phyloP scores from a whole-genome alignment of 1,140 invertebrate species.

The Mactra quadrangularis region DNA sequence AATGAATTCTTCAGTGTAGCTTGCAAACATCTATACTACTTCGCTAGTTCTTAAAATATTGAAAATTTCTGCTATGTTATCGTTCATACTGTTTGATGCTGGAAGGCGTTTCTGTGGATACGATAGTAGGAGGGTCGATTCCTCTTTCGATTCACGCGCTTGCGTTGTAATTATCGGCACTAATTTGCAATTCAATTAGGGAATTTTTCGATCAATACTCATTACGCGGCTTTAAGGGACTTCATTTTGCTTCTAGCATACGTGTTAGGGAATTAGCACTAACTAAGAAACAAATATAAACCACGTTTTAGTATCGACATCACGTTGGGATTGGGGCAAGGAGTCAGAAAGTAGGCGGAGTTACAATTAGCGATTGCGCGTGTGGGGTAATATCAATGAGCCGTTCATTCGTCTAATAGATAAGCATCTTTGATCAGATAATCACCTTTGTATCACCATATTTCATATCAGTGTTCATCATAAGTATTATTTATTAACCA shows the following conservation, averaged over 20 bases:
- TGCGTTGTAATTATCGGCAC: conserved; percentile 45
- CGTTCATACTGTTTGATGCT: too few relatives aligned
- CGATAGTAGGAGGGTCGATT: conserved; percentile 29
- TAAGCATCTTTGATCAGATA: conserved; percentile 28
- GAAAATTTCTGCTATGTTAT: too few relatives aligned
- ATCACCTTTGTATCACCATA: conserved; percentile 3
- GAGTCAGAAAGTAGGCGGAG: conserved; percentile 38
- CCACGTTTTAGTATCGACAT: conserved; percentile 11
- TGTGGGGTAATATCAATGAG: conserved; percentile 47
- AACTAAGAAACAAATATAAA: conserved; percentile 49
- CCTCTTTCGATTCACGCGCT: conserved; percentile 36
- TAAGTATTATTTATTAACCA: conserved; percentile 23
- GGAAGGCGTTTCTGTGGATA: conserved; percentile 13
- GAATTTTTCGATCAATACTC: conserved; percentile 44
- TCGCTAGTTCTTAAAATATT: too few relatives aligned
- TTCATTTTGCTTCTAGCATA: conserved; percentile 36
- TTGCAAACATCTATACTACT: too few relatives aligned
- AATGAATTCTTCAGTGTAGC: too few relatives aligned
- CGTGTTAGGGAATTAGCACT: conserved; percentile 35
- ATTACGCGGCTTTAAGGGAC: conserved; percentile 46
- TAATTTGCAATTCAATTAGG: conserved; percentile 62
- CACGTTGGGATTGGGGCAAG: conserved; percentile 18
- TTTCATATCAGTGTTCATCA: not conserved
- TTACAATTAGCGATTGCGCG: conserved; percentile 36
- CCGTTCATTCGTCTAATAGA: conserved; percentile 34